Base-by-base conservation (phyloP, 2,888 invertebrate species). In the Netelia fuscicornis region DNA sequence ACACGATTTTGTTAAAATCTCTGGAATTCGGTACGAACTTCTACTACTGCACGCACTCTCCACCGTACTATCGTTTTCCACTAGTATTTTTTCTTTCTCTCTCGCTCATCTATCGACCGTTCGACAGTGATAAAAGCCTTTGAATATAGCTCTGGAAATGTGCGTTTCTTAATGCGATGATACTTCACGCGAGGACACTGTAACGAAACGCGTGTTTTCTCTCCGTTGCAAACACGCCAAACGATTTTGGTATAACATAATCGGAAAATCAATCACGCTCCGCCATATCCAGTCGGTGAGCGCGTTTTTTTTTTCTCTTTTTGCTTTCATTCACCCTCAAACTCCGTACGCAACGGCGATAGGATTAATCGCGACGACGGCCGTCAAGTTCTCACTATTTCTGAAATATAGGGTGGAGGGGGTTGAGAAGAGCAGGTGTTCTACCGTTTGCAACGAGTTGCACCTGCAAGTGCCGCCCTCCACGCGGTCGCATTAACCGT, bases 211-310 rank as follows among this genome's bases (percentile, higher is more conserved):
- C 42, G 67, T 48, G 58, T n/a, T 42, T 56, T 44, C n/a, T 72
- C 54, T 60, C 74, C 8, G 25, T 5, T 9, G 13, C 13, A 52
- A 30, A 20, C 37, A 10, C 23, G 42, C 64, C 54, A 13, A 58
- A 25, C 67, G 37, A 9, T 48, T 44, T 37, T 56, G 3, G 5
- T n/a, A 70, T 13, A 37, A 62, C 13, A 65, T 70, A 56, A 58
- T 84, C 71, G 79, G 48, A 11, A 74, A 87, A 87, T 88, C 86
- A 85, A 89, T 88, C 79, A 86, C 83, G 70, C 80, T 85, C 83
- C 79, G 79, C 65, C 67, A 71, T 71, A 42, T 67, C 77, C 77
- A 67, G 77, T 56, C 52, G 48, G 25, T 54, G 44, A 71, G 25
- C 48, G 17, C 37, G 42, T 56, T 56, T 74, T 78, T 17, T 54